phyloP scores from a whole-genome alignment of 2,113 vertebrate genomes.

The Lasiurus borealis region DNA sequence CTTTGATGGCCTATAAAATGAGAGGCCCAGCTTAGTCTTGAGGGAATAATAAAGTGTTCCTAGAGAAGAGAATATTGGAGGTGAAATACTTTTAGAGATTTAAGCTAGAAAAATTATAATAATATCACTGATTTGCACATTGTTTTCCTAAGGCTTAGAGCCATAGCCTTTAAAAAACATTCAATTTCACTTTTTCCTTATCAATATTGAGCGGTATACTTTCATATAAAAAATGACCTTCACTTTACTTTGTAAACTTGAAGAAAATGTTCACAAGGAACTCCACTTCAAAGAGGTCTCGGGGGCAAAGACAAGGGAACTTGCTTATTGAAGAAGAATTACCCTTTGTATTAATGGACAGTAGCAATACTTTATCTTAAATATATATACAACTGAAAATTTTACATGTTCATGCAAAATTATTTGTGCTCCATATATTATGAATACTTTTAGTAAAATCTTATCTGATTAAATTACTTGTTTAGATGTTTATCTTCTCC shows the following conservation, averaged over 20 bases:
- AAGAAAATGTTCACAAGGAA: not conserved
- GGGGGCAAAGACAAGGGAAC: not conserved
- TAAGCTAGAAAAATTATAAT: not conserved
- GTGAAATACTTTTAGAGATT: not conserved
- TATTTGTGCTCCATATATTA: not conserved
- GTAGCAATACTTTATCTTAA: constrained; percentile 21
- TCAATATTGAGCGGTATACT: not conserved
- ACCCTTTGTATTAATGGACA: not conserved
- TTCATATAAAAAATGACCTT: not conserved
- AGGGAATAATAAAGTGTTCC: not conserved
- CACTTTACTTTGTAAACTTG: not conserved
- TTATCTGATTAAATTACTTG: constrained; percentile 33
- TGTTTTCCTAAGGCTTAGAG: not conserved
- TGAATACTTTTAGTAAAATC: not conserved
- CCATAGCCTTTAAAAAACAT: not conserved
- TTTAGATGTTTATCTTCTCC: not conserved
- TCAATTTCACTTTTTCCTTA: not conserved
- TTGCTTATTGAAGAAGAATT: not conserved
- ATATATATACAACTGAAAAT: not conserved
- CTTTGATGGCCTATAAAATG: not conserved
- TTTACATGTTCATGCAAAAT: constrained; percentile 18
- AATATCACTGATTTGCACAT: not conserved
- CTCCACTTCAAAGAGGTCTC: not conserved
- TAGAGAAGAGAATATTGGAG: not conserved
- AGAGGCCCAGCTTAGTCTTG: not conserved